These are phyloP conservation scores for Cyrtodaria siliqua DNA, from an alignment of 2,888 invertebrate species.

Conservation along the genomic window DNA sequence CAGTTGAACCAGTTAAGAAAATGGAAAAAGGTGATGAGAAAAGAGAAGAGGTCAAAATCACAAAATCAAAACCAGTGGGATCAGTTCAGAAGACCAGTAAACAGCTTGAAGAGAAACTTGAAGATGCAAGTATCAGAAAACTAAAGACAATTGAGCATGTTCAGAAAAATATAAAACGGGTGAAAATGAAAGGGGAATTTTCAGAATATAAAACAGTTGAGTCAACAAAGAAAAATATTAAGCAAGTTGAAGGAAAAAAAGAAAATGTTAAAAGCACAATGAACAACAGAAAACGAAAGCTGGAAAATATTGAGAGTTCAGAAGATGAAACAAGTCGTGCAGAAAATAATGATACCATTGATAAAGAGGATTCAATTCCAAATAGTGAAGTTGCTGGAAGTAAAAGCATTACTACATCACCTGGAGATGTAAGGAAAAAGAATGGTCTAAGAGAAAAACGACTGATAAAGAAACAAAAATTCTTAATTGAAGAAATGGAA, in stretches of 20 bases:
- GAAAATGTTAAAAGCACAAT: neutral
- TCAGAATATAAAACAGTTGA: neutral
- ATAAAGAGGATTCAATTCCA: neutral
- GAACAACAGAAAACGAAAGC: neutral
- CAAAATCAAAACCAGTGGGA: neutral
- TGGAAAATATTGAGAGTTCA: slow-evolving; percentile 1
- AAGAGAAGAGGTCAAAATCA: neutral
- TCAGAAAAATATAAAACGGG: neutral
- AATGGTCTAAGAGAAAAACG: slow-evolving; percentile 43
- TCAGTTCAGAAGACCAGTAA: neutral
- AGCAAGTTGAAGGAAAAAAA: neutral
- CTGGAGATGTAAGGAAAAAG: slow-evolving; percentile 14
- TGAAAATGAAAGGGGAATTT: neutral
- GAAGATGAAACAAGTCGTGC: slow-evolving; percentile 13
- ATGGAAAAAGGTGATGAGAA: neutral
- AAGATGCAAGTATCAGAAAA: neutral
- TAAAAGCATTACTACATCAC: too few relatives aligned
- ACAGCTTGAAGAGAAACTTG: too few relatives aligned
- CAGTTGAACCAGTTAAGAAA: neutral
- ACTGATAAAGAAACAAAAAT: slow-evolving; percentile 49
- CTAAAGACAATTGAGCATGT: neutral
- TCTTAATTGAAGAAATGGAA: slow-evolving; percentile 47
- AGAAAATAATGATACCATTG: neutral
- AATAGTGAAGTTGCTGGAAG: neutral
- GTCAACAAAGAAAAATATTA: too few relatives aligned